Conservation (phyloP, 2,888 invertebrate genomes). For the Anarsia innoxiella region DNA sequence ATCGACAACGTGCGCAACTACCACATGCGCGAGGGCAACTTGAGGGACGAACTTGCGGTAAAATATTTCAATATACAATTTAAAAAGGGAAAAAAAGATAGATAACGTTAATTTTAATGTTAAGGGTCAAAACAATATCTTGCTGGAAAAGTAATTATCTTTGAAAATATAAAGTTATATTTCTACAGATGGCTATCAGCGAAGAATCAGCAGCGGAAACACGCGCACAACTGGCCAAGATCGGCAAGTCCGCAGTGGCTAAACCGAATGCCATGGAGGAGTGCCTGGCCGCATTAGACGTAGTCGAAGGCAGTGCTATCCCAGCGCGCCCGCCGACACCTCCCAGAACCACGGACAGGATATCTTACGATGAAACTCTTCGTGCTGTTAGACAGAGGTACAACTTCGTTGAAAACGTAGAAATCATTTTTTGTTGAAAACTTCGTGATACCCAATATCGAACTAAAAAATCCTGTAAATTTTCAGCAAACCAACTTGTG, state of each 20-base stretch:
- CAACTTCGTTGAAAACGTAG: neutral
- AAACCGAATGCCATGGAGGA: conserved; percentile 56
- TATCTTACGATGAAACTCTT: conserved; percentile 56
- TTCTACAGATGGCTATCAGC: conserved; percentile 40
- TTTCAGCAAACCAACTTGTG: conserved; percentile 50
- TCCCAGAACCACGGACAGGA: conserved; percentile 50
- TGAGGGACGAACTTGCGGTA: conserved; percentile 75
- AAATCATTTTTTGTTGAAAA: neutral
- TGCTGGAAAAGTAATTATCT: no score
- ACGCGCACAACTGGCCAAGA: conserved; percentile 49
- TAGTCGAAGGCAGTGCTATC: conserved; percentile 52
- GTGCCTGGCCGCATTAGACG: conserved; percentile 55
- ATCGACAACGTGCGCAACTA: conserved; percentile 81
- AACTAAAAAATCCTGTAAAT: neutral
- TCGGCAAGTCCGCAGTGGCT: conserved; percentile 56
- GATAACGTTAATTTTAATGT: no score
- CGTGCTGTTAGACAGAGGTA: neutral
- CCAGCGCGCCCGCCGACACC: conserved; percentile 52
- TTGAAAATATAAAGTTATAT: no score
- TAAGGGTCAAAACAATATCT: no score
- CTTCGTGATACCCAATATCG: neutral
- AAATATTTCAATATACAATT: conserved; percentile 14
- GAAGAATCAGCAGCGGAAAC: conserved; percentile 48
- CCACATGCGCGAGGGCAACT: conserved; percentile 78
- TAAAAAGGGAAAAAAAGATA: neutral